Conservation (phyloP, 1,140 invertebrate genomes). For the Neodiprion lecontei region DNA sequence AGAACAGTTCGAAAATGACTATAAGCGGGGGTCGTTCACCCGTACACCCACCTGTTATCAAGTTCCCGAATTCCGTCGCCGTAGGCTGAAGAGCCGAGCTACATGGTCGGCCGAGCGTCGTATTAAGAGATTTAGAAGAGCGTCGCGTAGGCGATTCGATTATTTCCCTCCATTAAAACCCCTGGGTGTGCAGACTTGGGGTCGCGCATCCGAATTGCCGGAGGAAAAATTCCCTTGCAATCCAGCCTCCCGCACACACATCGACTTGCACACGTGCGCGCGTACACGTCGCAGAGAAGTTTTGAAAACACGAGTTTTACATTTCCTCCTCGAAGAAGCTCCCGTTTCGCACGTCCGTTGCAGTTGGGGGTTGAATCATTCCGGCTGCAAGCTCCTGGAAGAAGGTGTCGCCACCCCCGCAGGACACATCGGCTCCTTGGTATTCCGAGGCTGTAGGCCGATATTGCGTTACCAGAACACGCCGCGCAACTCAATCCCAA, state of each 20-base stretch:
- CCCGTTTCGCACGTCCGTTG: neutral
- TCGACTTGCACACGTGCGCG: too few species aligned
- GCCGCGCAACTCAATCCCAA: constrained; percentile 50
- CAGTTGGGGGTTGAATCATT: neutral
- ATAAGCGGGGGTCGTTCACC: neutral
- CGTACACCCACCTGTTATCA: neutral
- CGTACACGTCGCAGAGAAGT: too few species aligned
- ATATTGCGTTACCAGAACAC: constrained; percentile 61
- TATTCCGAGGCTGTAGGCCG: constrained; percentile 54
- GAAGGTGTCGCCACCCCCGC: constrained; percentile 16
- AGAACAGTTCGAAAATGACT: too few species aligned
- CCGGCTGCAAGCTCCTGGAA: neutral
- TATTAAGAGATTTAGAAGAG: constrained; percentile 44
- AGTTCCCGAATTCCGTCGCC: neutral
- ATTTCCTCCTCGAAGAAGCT: constrained; percentile 40
- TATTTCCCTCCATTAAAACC: constrained; percentile 48
- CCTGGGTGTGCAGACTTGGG: constrained; percentile 11
- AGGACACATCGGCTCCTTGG: constrained; percentile 37
- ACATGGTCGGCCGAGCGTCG: constrained; percentile 13
- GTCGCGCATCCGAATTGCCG: neutral
- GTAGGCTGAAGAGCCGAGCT: neutral
- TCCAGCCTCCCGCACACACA: too few species aligned
- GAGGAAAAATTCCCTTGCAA: too few species aligned
- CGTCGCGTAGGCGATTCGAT: constrained; percentile 39
- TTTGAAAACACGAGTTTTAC: constrained; percentile 54